Percentiles rank a stretch among this genome's conserved stretches.
Evolutionary conservation across 2,113 vertebrate species (phyloP).

Genomic region (Elgaria multicarinata): DNA sequence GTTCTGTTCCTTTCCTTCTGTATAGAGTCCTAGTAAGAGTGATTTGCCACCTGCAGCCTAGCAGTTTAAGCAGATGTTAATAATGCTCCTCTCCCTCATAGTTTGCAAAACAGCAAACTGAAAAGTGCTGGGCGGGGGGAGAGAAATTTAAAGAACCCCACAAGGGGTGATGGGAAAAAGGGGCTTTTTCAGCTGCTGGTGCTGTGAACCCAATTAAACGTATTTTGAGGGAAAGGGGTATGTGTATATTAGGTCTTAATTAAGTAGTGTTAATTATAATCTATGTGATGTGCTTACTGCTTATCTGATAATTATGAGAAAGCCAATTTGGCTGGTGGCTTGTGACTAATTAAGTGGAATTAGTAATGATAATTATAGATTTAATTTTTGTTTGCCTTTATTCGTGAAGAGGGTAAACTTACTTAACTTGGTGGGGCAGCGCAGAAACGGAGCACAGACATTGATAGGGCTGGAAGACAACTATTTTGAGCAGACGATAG

Average conservation of each 20-base stretch:
- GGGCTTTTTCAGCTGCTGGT: constrained; percentile 59
- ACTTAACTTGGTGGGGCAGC: constrained; percentile 34
- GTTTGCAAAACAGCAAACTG: not conserved
- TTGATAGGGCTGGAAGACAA: not conserved
- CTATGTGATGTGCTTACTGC: constrained; percentile 87
- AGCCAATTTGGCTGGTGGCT: constrained; percentile 87
- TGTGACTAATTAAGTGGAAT: constrained; percentile 89
- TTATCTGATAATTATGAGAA: constrained; percentile 90
- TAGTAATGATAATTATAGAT: constrained; percentile 88
- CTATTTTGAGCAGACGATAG: not conserved
- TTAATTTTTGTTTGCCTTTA: constrained; percentile 82
- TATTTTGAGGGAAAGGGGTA: constrained; percentile 79
- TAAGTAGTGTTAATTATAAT: constrained; percentile 89
- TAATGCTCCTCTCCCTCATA: not conserved
- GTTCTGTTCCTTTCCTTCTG: not conserved
- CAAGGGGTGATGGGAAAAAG: constrained; percentile 32
- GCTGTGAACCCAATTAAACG: constrained; percentile 78
- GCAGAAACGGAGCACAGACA: not conserved
- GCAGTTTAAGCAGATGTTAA: not conserved
- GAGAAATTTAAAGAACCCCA: constrained; percentile 33
- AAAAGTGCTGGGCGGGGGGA: not conserved
- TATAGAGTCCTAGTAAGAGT: not conserved
- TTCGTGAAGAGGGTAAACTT: constrained; percentile 71
- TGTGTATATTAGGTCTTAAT: constrained; percentile 87
- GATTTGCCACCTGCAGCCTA: not conserved